Evolutionary conservation across 1,140 invertebrate genomes (phyloP).

Genomic region (Triops longicaudatus): DNA sequence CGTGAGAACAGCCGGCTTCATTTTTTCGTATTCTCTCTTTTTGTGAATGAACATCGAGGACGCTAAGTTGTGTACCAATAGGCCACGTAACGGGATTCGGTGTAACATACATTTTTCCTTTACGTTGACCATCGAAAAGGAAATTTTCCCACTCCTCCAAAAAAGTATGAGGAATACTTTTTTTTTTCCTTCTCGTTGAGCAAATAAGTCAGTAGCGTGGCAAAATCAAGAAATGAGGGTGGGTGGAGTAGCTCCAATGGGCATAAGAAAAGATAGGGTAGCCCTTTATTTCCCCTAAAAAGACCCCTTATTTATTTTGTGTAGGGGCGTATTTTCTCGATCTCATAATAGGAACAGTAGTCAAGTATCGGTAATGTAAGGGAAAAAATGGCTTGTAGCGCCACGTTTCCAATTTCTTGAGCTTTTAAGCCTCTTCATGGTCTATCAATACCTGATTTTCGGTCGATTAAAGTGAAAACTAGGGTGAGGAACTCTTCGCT

Average conservation of each 20-base stretch:
- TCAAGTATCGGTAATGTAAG: too few species aligned
- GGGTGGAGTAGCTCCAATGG: neutral
- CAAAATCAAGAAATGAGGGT: neutral
- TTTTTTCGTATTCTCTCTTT: neutral
- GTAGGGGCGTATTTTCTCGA: neutral
- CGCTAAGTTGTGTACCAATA: conserved; percentile 12
- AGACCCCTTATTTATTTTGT: neutral
- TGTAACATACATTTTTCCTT: neutral
- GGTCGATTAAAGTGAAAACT: neutral
- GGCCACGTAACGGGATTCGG: conserved; percentile 13
- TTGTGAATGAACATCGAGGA: conserved; percentile 15
- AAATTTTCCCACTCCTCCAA: neutral
- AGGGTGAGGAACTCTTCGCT: neutral
- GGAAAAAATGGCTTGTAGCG: too few species aligned
- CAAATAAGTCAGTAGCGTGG: neutral
- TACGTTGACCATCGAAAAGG: conserved; percentile 7
- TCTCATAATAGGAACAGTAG: too few species aligned
- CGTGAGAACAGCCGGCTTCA: neutral
- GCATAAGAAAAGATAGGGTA: neutral
- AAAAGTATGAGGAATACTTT: neutral
- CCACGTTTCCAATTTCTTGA: neutral
- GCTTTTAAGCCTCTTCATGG: neutral
- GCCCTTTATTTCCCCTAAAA: neutral
- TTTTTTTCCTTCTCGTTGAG: neutral
- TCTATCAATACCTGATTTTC: neutral